Percentiles rank a stretch among this genome's conserved stretches.
Conservation (phyloP, 30 jellyfish, hydroid and myxozoan species). For the Turritopsis dohrnii region DNA sequence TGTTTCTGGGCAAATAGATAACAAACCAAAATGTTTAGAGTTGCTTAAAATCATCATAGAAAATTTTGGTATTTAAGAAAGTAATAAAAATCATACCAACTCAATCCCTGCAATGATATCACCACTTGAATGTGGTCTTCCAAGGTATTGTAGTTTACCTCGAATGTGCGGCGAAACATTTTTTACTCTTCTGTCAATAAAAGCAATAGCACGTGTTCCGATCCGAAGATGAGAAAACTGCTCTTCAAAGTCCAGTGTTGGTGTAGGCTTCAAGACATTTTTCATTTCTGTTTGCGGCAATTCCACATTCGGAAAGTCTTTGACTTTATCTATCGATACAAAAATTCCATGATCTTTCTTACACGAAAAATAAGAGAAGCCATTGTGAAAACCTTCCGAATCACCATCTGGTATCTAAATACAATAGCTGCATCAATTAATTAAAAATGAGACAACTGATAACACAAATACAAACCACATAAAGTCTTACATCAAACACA, state of each 20-base stretch:
- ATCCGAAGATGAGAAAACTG: not conserved
- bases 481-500: conserved; percentile 24
- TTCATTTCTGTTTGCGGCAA: not conserved
- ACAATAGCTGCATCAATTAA: not conserved
- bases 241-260: not conserved
- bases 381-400: not conserved
- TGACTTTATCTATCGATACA: not conserved
- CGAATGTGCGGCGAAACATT: not conserved
- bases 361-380: not conserved
- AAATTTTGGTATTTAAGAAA: too few species aligned
- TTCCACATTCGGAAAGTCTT: not conserved
- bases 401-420: not conserved
- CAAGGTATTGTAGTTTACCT: not conserved
- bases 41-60: too few species aligned
- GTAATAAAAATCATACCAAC: not conserved
- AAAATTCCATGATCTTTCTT: not conserved
- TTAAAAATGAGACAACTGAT: not conserved
- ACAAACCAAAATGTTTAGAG: too few species aligned
- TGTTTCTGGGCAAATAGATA: too few species aligned
- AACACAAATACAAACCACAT: not conserved
- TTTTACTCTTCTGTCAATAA: not conserved
- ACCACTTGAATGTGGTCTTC: not conserved
- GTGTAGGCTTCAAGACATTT: not conserved
- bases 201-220: not conserved
- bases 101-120: not conserved